Evolutionary conservation across 2,797 vertebrate species (phyloP).

Genomic region (Chromis chromis): DNA sequence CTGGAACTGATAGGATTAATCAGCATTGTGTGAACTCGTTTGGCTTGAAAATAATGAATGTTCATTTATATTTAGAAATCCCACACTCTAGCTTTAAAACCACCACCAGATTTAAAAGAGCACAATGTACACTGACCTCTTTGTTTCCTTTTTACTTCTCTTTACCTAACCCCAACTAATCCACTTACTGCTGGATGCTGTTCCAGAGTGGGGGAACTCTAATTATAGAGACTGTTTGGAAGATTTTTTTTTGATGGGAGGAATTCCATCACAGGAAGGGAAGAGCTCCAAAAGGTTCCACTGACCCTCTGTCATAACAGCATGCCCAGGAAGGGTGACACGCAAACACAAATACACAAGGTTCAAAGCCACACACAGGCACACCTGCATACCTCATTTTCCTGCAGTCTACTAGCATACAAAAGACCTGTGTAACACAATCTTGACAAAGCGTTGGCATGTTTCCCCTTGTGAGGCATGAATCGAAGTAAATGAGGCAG

Average conservation of each 20-base stretch:
- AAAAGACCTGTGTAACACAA: conserved; percentile 51
- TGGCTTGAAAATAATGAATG: too few relatives aligned
- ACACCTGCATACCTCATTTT: conserved; percentile 22
- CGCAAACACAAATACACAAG: conserved; percentile 11
- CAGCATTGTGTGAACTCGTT: too few relatives aligned
- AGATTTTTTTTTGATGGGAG: conserved; percentile 38
- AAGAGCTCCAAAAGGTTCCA: conserved; percentile 45
- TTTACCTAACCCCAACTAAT: conserved; percentile 45
- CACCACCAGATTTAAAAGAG: neutral
- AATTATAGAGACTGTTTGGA: conserved; percentile 55
- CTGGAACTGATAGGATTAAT: too few relatives aligned
- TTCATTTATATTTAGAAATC: neutral
- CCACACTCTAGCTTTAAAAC: neutral
- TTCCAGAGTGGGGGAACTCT: conserved; percentile 20
- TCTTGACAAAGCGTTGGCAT: conserved; percentile 29
- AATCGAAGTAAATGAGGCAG: conserved; percentile 35
- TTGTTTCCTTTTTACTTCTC: conserved; percentile 34
- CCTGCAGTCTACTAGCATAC: conserved; percentile 10
- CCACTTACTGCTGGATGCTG: conserved; percentile 30
- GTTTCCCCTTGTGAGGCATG: conserved; percentile 20
- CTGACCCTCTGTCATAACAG: conserved; percentile 52
- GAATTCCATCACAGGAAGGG: conserved; percentile 75
- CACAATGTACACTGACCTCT: conserved; percentile 8
- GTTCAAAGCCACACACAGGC: conserved; percentile 30
- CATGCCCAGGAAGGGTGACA: conserved; percentile 33